Evolutionary conservation across 2,888 invertebrate genomes (phyloP).

Genomic region (Drosophila mayaguana): DNA sequence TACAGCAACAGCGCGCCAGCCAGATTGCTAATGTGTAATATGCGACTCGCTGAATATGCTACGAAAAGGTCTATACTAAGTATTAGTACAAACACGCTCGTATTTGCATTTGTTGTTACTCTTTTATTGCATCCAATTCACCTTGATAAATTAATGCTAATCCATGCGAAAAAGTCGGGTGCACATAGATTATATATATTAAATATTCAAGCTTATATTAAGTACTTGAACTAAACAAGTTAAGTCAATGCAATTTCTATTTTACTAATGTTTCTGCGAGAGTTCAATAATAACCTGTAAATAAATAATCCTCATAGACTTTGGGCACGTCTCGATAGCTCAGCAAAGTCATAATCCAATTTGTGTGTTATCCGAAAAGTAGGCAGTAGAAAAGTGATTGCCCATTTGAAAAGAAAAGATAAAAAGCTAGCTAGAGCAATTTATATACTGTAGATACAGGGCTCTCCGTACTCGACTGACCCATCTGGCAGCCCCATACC

Average conservation of each 20-base stretch:
- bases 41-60: slow-evolving; percentile 10
- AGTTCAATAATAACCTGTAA: not conserved
- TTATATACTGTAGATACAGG: too few species aligned
- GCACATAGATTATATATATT: not conserved
- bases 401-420: not conserved
- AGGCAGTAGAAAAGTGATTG: slow-evolving; percentile 21
- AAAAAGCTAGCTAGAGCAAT: not conserved
- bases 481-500: too few species aligned
- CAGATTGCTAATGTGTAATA: slow-evolving; percentile 54
- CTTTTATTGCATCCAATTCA: slow-evolving; percentile 21
- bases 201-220: not conserved
- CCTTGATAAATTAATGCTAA: slow-evolving; percentile 10
- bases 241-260: not conserved
- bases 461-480: too few species aligned
- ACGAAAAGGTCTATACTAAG: slow-evolving; percentile 4
- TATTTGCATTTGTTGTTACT: not conserved
- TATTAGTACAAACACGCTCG: slow-evolving; percentile 3
- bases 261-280: not conserved
- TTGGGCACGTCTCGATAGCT: not conserved
- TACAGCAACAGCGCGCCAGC: slow-evolving; percentile 32
- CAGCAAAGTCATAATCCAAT: not conserved
- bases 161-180: slow-evolving; percentile 10
- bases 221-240: not conserved
- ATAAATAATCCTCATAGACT: not conserved
- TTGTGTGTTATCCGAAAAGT: slow-evolving; percentile 43